Base-by-base conservation (phyloP, 2,113 vertebrate genomes). In the Thunnus maccoyii region DNA sequence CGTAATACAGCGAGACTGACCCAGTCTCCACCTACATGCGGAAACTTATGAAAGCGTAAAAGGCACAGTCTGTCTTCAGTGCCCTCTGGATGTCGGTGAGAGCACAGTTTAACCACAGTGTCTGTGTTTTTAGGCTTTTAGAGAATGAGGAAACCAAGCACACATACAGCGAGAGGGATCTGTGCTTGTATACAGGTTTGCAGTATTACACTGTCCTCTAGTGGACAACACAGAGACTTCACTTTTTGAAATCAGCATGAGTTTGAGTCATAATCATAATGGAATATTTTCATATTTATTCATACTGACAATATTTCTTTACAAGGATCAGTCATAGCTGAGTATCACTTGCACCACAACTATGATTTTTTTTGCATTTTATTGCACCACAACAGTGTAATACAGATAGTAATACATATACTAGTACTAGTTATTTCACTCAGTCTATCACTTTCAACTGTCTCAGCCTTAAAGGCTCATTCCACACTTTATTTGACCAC, bases 21-120 rank as follows among this genome's bases (percentile, higher is more conserved):
- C 50, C 57, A 47, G 79, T 66, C 87, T 78, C 90, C 87, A 8
- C 82, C 91, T 63, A 56, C 75, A 72, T 4, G 44, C 86, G 85
- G 90, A 92, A 91, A 41, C 36, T 10, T 14, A 15, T 0, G 4
- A 14, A 0, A 0, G 1, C 0, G 0, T n/a, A 11, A 73, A 46
- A 48, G 0, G 1, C 7, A 1, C 15, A 36, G 18, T 3, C 2
- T 44, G 14, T 2, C 1, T 6, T 18, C 36, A 41, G 44, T 2
- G 4, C 0, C 5, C 1, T 7, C 18, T 17, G 3, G 20, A 61
- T 15, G 18, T 55, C 1, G 9, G 1, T n/a, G 5, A 8, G 4
- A n/a, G 5, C 7, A 54, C 18, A 50, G 0, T 7, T 20, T 4
- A 17, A 32, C 2, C 11, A 13, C 5, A 3, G 0, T 72, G 4